Conservation (phyloP, 2,797 vertebrate genomes). For the Iguana delicatissima region DNA sequence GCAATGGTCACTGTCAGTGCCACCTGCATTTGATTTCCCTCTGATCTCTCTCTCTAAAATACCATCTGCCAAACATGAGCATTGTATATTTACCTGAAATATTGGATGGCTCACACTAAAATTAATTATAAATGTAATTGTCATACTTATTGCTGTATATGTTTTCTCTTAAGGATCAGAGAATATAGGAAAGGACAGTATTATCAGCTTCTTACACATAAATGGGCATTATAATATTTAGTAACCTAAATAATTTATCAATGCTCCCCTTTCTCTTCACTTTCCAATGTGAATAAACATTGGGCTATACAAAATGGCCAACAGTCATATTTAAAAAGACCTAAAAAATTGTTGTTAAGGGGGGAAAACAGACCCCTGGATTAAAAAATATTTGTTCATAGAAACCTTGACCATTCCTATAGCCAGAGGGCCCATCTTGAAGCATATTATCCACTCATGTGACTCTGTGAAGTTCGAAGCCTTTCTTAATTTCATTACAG, state of each 20-base stretch:
- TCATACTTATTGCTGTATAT: neutral
- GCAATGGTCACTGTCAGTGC: too few species aligned
- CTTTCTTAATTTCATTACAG: neutral
- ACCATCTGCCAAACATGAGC: too few species aligned
- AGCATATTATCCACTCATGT: neutral
- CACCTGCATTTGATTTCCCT: too few species aligned
- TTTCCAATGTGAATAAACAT: neutral
- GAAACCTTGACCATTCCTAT: neutral
- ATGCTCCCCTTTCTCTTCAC: neutral
- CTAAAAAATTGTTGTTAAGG: neutral
- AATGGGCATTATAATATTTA: neutral
- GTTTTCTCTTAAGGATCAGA: constrained; percentile 13
- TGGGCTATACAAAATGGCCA: neutral
- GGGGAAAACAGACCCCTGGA: neutral
- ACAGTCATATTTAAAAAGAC: constrained; percentile 1
- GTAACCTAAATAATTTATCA: neutral
- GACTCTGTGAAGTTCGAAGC: neutral
- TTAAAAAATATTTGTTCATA: neutral
- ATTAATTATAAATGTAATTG: too few species aligned
- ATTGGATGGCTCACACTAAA: too few species aligned
- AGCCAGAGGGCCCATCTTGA: neutral
- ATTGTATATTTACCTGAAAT: too few species aligned
- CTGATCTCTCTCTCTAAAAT: too few species aligned
- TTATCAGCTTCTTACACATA: neutral
- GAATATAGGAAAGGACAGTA: neutral